Evolutionary conservation across 2,888 invertebrate genomes (phyloP).

Genomic region (Yponomeuta cagnagella): DNA sequence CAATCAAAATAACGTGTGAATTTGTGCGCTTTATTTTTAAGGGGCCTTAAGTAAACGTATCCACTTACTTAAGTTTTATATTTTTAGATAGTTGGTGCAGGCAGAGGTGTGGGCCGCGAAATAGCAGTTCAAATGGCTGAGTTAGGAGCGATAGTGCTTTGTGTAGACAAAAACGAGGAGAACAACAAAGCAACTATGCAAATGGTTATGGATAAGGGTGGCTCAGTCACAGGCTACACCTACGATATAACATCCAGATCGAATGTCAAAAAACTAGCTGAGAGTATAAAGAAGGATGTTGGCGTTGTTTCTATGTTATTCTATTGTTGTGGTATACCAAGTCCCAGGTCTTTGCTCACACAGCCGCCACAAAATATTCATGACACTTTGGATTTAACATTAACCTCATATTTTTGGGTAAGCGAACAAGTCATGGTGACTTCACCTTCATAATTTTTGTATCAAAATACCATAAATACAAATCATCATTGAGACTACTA

Average conservation of each 20-base stretch:
- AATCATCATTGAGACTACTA: too few relatives aligned
- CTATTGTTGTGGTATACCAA: slow-evolving; percentile 79
- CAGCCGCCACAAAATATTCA: slow-evolving; percentile 71
- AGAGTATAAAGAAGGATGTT: slow-evolving; percentile 63
- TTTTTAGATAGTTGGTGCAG: slow-evolving; percentile 80
- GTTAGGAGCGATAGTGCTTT: slow-evolving; percentile 76
- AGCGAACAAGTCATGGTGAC: slow-evolving; percentile 20
- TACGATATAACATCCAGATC: slow-evolving; percentile 75
- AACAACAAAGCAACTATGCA: slow-evolving; percentile 69
- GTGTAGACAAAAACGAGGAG: slow-evolving; percentile 78
- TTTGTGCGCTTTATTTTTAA: too few relatives aligned
- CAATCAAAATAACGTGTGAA: too few relatives aligned
- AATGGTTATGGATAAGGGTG: slow-evolving; percentile 59
- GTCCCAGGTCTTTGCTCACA: slow-evolving; percentile 70
- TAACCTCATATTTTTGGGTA: slow-evolving; percentile 80
- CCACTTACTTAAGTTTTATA: too few relatives aligned
- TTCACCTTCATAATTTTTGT: not conserved
- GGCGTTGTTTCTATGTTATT: slow-evolving; percentile 78
- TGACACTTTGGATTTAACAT: slow-evolving; percentile 73
- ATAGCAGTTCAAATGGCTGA: slow-evolving; percentile 76
- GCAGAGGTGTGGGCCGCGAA: slow-evolving; percentile 80
- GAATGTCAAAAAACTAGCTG: slow-evolving; percentile 62
- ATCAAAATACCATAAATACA: too few relatives aligned
- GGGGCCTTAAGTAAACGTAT: too few relatives aligned
- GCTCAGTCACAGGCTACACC: slow-evolving; percentile 63